Base-by-base conservation (phyloP, 1,140 invertebrate species). In the Drosophila nigromelanica region DNA sequence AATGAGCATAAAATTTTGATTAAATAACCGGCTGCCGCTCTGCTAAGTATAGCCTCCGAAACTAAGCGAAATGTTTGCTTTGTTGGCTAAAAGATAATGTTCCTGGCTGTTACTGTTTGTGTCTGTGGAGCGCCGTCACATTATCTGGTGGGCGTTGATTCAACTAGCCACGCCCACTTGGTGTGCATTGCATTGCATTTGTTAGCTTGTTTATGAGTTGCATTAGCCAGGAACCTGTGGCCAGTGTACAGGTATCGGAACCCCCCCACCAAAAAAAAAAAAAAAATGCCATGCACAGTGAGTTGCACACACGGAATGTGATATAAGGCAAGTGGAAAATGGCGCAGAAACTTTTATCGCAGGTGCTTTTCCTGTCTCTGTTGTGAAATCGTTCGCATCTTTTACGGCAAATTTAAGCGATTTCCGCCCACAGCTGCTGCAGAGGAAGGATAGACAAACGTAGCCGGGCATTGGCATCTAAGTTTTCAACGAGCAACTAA, bases 301-400 rank as follows among this genome's bases (percentile, higher is more conserved):
- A 54, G 33, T 27, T 30, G 18, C 48, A 68, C 59, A 68, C 50
- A 58, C 48, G 45, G 51, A 59, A 52, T 62, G 37, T 47, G 54
- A 59, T 71, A 76, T 70, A 80, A 67, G 64, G 64, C 74, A 73
- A 86, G 78, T 68, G 75, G 82, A 82, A 87, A 87, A 89, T 87
- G 82, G 82, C 58, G 82, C 64, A 89, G 78, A 89, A 87, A 87
- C 64, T 87, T 87, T 87, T 89, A 89, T 87, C 83, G 83, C 83
- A 89, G 83, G 68, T 73, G 61, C 61, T 72, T 70, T 86, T 76
- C 62, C 78, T 86, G 73, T 56, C 67, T 40, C 7, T 47, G 37
- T 48, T 58, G 58, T 27, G 43, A 21, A 56, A 73, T 69, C 56
- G 56, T 40, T 54, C 47, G 40, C 64, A 68, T 73, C 70, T 73